These are phyloP conservation scores for Drosophila asahinai DNA, from an alignment of 1,140 invertebrate genomes.

Conservation along the genomic window DNA sequence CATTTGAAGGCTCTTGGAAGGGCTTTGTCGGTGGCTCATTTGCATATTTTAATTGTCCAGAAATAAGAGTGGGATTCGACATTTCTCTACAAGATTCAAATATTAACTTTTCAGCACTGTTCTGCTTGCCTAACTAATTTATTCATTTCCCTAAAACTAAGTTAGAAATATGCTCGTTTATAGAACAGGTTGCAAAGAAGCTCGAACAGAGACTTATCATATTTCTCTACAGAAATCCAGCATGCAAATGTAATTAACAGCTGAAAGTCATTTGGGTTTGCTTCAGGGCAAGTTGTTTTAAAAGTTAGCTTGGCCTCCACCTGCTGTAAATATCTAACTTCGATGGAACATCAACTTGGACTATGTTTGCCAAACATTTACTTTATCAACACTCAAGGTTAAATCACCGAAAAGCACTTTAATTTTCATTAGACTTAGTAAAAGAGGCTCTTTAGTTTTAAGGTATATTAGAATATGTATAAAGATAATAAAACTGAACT, in stretches of 20 bases:
- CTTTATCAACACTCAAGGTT: constrained; percentile 5
- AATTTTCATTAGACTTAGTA: background rate
- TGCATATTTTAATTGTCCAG: constrained; percentile 71
- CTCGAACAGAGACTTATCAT: constrained; percentile 24
- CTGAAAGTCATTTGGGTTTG: constrained; percentile 27
- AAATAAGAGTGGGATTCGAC: constrained; percentile 23
- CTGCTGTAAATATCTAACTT: constrained; percentile 5
- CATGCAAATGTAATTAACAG: constrained; percentile 63
- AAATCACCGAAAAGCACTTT: background rate
- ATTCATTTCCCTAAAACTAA: constrained; percentile 55
- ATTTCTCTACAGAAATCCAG: constrained; percentile 49
- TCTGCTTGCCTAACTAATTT: constrained; percentile 65
- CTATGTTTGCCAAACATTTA: too few relatives aligned
- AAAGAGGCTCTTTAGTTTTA: background rate
- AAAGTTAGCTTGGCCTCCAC: constrained; percentile 9
- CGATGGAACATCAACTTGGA: background rate
- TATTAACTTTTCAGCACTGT: constrained; percentile 27
- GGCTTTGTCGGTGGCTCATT: constrained; percentile 51
- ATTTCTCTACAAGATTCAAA: constrained; percentile 35
- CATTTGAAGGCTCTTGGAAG: constrained; percentile 34
- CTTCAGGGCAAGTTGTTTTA: constrained; percentile 22
- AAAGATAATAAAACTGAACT: background rate
- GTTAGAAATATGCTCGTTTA: constrained; percentile 24
- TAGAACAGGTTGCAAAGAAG: background rate
- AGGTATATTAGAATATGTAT: background rate